phyloP scores from a whole-genome alignment of 2,113 vertebrate genomes.

The Siniperca chuatsi region DNA sequence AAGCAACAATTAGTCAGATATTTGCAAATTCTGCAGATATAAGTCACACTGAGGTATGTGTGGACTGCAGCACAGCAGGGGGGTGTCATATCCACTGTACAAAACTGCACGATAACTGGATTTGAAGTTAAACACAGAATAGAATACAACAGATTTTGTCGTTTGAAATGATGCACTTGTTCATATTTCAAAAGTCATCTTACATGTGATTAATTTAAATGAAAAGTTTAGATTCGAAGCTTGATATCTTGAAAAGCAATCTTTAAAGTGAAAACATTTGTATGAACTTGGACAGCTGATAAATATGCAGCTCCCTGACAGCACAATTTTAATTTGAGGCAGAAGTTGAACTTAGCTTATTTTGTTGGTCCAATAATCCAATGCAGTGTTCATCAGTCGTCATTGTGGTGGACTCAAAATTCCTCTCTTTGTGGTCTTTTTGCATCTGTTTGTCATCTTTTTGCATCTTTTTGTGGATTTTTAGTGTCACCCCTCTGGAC shows the following conservation, averaged over 20 bases:
- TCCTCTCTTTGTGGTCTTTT: too few relatives aligned
- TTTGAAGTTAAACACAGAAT: not conserved
- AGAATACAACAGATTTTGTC: not conserved
- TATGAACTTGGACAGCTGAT: not conserved
- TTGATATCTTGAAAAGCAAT: not conserved
- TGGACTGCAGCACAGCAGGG: conserved; percentile 2
- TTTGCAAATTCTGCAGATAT: conserved; percentile 11
- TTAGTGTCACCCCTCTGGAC: too few relatives aligned
- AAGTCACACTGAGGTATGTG: conserved; percentile 8
- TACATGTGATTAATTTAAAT: not conserved
- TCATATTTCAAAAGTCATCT: not conserved
- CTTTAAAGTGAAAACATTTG: not conserved
- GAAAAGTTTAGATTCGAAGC: not conserved
- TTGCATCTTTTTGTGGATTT: too few relatives aligned
- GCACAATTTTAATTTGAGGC: not conserved
- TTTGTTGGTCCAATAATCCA: not conserved
- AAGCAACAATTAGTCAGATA: conserved; percentile 45
- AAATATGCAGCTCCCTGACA: not conserved
- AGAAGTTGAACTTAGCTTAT: not conserved
- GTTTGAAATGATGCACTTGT: not conserved
- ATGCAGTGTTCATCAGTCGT: too few relatives aligned
- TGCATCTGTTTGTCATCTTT: too few relatives aligned
- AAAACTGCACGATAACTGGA: not conserved
- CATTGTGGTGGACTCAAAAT: too few relatives aligned
- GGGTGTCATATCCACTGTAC: not conserved